Conservation (phyloP, 2,888 invertebrate species). For the Chloroclysta siterata region DNA sequence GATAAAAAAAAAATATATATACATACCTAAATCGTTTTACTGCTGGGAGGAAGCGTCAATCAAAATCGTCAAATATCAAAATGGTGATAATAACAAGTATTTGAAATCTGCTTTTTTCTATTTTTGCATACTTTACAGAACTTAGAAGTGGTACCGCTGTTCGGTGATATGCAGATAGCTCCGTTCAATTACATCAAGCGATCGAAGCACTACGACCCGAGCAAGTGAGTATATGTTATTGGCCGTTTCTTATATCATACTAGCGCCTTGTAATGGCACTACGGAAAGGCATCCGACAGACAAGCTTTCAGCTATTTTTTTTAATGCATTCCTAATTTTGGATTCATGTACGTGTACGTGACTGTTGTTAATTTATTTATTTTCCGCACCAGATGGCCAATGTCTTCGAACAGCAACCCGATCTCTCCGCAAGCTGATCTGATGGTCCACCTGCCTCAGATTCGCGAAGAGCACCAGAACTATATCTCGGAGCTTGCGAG, state of each 20-base stretch:
- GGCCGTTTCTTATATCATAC: not conserved
- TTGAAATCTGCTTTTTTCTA: not conserved
- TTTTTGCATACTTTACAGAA: conserved; percentile 80
- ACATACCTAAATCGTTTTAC: too few relatives aligned
- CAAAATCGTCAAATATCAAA: too few relatives aligned
- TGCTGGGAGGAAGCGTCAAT: too few relatives aligned
- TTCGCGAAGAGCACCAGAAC: conserved; percentile 97
- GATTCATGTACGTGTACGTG: too few relatives aligned
- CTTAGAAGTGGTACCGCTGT: conserved; percentile 97
- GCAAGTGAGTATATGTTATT: conserved; percentile 81
- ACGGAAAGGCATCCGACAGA: too few relatives aligned
- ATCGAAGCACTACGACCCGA: conserved; percentile 96
- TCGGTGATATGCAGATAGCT: conserved; percentile 99
- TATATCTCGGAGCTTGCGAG: conserved; percentile 98
- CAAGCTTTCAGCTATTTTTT: too few relatives aligned
- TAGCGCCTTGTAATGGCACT: not conserved
- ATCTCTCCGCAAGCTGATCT: conserved; percentile 96
- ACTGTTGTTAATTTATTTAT: not conserved
- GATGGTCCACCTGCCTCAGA: conserved; percentile 97
- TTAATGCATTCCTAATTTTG: too few relatives aligned
- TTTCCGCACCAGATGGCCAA: conserved; percentile 89
- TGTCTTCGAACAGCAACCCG: conserved; percentile 91
- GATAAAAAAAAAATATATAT: too few relatives aligned
- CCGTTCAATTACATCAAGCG: conserved; percentile 98
- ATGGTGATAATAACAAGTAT: not conserved